Evolutionary conservation across 2,888 invertebrate genomes (phyloP), one percentile per base, ranked within the genome.

Genomic region (Hylaea fasciaria): DNA sequence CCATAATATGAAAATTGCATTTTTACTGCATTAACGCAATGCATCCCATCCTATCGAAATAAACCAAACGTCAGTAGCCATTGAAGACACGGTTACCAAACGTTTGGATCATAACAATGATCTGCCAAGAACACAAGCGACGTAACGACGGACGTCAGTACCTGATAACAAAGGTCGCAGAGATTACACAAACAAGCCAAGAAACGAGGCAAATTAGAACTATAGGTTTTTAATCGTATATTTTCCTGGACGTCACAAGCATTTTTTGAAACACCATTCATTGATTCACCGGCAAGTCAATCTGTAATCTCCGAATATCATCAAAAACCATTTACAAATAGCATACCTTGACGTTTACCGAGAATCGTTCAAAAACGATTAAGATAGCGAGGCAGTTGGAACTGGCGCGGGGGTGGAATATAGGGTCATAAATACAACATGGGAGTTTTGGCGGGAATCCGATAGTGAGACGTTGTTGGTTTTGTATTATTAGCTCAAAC

Each of bases 291-390:
- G 47, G 41, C 17, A 53, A 39, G 13, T 0, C 35, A 47, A 56
- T 51, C 28, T n/a, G n/a, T 57, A 41, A 51, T 61, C 60, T 45
- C n/a, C 5, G 17, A 61, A 65, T 40, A 61, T 44, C 61, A 57
- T n/a, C 56, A n/a, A 55, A 39, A 51, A 40, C 52, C 47, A 63
- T 63, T 61, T 39, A 13, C 61, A 63, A 54, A 58, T 41, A 63
- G 49, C 40, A 62, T 60, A 45, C 54, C 55, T 49, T 52, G 5
- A 41, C 35, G 37, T 54, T 62, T 49, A 50, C 55, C 39, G 37
- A 53, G 52, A 48, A 55, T 49, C 60, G 40, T 64, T 65, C 55
- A 47, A 59, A 65, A 60, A 43, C 69, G 54, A 67, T 67, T 69
- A 64, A 47, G 54, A 49, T 60, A 45, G 52, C 35, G 62, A 3